A percentile compares a stretch with the other conserved stretches of the same genome.
Evolutionary conservation across 2,888 invertebrate species (phyloP).

Genomic region (Drosophila monieri): DNA sequence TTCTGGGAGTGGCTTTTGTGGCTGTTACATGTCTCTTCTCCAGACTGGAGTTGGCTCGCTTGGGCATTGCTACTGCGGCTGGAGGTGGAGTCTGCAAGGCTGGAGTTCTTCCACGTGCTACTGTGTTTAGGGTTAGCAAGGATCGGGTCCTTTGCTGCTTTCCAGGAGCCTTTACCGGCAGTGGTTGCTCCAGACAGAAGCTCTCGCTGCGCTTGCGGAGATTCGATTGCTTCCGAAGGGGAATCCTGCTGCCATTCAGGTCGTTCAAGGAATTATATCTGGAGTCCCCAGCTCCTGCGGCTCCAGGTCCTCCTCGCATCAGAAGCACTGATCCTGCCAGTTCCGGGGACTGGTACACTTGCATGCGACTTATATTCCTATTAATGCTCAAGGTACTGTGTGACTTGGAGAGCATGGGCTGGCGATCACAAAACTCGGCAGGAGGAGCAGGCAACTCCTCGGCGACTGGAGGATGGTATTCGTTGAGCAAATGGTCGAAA

Average conservation of each 20-base stretch:
- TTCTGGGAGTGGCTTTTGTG: slow-evolving; percentile 9
- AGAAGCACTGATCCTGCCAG: slow-evolving; percentile 61
- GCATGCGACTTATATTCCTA: slow-evolving; percentile 40
- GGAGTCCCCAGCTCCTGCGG: slow-evolving; percentile 9
- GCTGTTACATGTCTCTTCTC: slow-evolving; percentile 46
- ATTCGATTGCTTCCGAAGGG: slow-evolving; percentile 83
- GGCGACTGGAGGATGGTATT: slow-evolving; percentile 79
- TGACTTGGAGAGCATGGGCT: slow-evolving; percentile 86
- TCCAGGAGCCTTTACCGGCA: not conserved
- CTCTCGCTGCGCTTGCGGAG: slow-evolving; percentile 78
- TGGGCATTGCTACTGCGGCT: slow-evolving; percentile 33
- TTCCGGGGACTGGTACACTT: slow-evolving; percentile 63
- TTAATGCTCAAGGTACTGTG: slow-evolving; percentile 88
- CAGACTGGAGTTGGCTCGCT: slow-evolving; percentile 66
- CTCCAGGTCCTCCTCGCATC: slow-evolving; percentile 27
- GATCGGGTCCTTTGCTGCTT: slow-evolving; percentile 61
- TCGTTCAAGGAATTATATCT: slow-evolving; percentile 83
- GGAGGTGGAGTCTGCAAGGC: not conserved
- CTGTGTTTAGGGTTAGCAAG: slow-evolving; percentile 48
- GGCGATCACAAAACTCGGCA: slow-evolving; percentile 43
- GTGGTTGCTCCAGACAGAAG: slow-evolving; percentile 65
- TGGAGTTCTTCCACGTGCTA: slow-evolving; percentile 1
- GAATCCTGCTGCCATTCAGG: slow-evolving; percentile 86
- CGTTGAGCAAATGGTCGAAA: slow-evolving; percentile 85
- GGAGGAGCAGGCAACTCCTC: slow-evolving; percentile 49